Percentiles rank a stretch among this genome's conserved stretches.
phyloP scores from a whole-genome alignment of 2,888 invertebrate genomes.

The Dicycla oo region DNA sequence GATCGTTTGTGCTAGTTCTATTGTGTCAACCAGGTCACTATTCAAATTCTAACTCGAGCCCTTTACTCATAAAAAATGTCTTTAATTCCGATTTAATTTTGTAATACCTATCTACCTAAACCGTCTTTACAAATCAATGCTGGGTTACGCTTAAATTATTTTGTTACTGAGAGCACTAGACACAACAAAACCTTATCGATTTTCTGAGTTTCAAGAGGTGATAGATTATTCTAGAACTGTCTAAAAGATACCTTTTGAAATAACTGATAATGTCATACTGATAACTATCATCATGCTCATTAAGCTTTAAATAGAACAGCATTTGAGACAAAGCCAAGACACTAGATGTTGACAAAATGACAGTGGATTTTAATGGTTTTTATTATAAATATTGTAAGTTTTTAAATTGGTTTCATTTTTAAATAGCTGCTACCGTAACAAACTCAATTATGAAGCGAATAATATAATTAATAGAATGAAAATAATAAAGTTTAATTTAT shows the following conservation, averaged over 20 bases:
- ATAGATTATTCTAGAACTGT: slow-evolving; percentile 27
- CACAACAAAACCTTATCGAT: slow-evolving; percentile 3
- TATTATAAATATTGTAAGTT: too few species aligned
- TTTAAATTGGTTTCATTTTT: too few species aligned
- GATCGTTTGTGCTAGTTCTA: background rate
- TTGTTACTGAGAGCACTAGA: background rate
- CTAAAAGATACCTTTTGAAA: background rate
- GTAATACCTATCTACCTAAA: background rate
- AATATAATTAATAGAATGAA: too few species aligned
- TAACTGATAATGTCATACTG: background rate
- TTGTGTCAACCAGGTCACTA: background rate
- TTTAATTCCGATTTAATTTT: background rate
- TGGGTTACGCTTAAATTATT: background rate
- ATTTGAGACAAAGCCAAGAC: too few species aligned
- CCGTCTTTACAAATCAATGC: background rate
- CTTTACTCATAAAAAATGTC: background rate
- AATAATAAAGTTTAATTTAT: too few species aligned
- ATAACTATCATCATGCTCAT: background rate
- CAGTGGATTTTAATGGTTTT: too few species aligned
- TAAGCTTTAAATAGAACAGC: background rate
- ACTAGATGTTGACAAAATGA: too few species aligned
- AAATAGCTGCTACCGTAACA: too few species aligned
- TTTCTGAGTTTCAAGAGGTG: slow-evolving; percentile 9
- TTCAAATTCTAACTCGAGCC: background rate
- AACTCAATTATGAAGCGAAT: too few species aligned